Evolutionary conservation across 2,888 invertebrate species (phyloP).

Genomic region (Schrankia costaestrigalis): DNA sequence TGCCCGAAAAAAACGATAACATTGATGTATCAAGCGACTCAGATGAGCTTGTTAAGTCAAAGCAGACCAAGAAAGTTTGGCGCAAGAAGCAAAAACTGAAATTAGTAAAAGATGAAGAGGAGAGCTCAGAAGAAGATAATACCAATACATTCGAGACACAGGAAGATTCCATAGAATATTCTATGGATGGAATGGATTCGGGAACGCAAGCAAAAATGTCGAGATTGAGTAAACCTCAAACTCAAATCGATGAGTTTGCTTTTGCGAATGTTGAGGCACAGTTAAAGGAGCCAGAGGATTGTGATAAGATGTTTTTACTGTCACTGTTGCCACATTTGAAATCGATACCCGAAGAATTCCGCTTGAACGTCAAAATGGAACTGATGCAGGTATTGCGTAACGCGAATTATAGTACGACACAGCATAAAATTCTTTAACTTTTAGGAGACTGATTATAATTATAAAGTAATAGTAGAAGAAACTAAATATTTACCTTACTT

Average conservation of each 20-base stretch:
- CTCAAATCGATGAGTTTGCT: slow-evolving; percentile 49
- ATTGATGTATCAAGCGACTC: slow-evolving; percentile 45
- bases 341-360: slow-evolving; percentile 59
- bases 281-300: slow-evolving; percentile 52
- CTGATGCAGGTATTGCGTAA: slow-evolving; percentile 68
- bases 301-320: slow-evolving; percentile 65
- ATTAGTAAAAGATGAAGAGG: slow-evolving; percentile 42
- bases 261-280: slow-evolving; percentile 63
- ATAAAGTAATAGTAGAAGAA: too few relatives aligned
- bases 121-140: slow-evolving; percentile 51
- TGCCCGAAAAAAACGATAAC: slow-evolving; percentile 21
- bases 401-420: slow-evolving; percentile 47
- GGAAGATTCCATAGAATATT: slow-evolving; percentile 36
- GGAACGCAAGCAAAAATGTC: slow-evolving; percentile 28
- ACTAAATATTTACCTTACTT: too few relatives aligned
- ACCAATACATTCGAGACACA: slow-evolving; percentile 33
- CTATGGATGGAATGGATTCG: slow-evolving; percentile 31
- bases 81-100: slow-evolving; percentile 48
- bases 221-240: slow-evolving; percentile 25
- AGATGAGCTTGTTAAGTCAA: slow-evolving; percentile 29
- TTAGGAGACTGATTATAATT: too few relatives aligned
- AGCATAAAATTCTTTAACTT: slow-evolving; percentile 43
- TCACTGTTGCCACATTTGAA: slow-evolving; percentile 68
- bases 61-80: slow-evolving; percentile 41
- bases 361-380: slow-evolving; percentile 67